Base-by-base conservation (phyloP, 2,113 vertebrate genomes). In the Petromus typicus region DNA sequence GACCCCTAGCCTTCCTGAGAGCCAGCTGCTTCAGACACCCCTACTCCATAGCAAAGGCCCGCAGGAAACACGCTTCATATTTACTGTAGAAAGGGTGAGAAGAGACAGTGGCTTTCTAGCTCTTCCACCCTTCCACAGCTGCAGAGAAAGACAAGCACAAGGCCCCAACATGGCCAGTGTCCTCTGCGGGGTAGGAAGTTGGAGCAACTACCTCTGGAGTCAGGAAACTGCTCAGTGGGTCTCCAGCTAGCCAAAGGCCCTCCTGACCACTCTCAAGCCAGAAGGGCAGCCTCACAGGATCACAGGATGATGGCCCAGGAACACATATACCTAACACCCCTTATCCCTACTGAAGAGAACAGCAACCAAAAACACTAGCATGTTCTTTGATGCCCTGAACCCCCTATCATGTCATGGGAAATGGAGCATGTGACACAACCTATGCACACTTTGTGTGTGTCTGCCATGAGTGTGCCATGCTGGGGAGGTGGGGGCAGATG, bases 31-130 rank as follows among this genome's bases (percentile, higher is more conserved):
- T 84, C 89, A 96, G 85, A 97, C 93, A 97, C 91, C 91, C 97
- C 91, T 90, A 92, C 95, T 94, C 97, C 96, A 90, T 90, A 95
- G 97, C 95, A 97, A 97, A 40, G 30, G 43, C 40, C 73, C 18
- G 34, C 96, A 94, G 40, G 94, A 98, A 97, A 86, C 93, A 84
- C 57, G 95, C 97, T 98, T 98, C 96, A 97, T 93, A 96, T 94
- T 98, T 92, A 27, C n/a, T 37, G 13, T 25, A 51, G 56, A 69
- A 69, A 30, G 43, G 37, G 14, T 48, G 16, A 23, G 63, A 45
- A 40, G 40, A 75, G 71, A 43, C 8, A 32, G n/a, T 43, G 45
- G 32, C 37, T 56, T 86, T 84, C 54, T 16, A n/a, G 30, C 1
- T 3, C 43, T 23, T 11, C 14, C 11, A 1, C 32, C 32, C 34